Percentiles rank a stretch among this genome's conserved stretches.
These are phyloP conservation scores for Pseudoatta argentina DNA, from an alignment of 1,140 invertebrate genomes.

Conservation along the genomic window DNA sequence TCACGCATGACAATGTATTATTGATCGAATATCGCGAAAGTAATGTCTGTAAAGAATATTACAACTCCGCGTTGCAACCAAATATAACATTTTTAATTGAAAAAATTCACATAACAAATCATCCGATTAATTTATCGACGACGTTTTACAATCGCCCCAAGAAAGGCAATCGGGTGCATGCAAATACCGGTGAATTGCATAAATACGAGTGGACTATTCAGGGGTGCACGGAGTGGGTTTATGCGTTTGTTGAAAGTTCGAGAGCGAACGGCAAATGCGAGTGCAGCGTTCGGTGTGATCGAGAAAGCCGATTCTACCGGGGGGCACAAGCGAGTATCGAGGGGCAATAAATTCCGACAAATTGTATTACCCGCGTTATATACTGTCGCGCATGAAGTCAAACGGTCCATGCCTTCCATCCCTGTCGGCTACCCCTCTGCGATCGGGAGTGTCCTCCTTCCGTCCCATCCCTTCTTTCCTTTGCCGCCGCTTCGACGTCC, in stretches of 20 bases:
- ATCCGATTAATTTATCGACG: conserved; percentile 31
- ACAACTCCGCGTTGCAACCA: neutral
- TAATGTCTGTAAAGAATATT: conserved; percentile 13
- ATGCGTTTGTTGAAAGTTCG: conserved; percentile 65
- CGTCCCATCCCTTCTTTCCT: neutral
- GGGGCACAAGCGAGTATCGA: conserved; percentile 69
- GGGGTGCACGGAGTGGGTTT: conserved; percentile 32
- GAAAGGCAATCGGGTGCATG: conserved; percentile 35
- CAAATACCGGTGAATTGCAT: conserved; percentile 38
- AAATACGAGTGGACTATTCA: conserved; percentile 20
- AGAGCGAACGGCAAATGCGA: conserved; percentile 67
- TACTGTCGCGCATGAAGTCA: conserved; percentile 80
- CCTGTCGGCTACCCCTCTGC: conserved; percentile 15
- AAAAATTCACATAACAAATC: neutral
- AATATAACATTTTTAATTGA: conserved; percentile 20
- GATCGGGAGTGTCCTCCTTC: conserved; percentile 3
- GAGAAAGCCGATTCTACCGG: conserved; percentile 77
- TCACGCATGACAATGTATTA: neutral
- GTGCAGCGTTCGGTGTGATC: conserved; percentile 64
- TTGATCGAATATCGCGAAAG: conserved; percentile 5
- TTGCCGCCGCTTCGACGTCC: conserved; percentile 42
- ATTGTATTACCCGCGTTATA: conserved; percentile 81
- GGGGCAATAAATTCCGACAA: conserved; percentile 80
- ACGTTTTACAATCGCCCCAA: conserved; percentile 16
- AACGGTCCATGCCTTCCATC: conserved; percentile 71